A percentile compares a stretch with the other conserved stretches of the same genome.
phyloP scores from a whole-genome alignment of 2,888 invertebrate genomes.

The Campopleginae sp. region DNA sequence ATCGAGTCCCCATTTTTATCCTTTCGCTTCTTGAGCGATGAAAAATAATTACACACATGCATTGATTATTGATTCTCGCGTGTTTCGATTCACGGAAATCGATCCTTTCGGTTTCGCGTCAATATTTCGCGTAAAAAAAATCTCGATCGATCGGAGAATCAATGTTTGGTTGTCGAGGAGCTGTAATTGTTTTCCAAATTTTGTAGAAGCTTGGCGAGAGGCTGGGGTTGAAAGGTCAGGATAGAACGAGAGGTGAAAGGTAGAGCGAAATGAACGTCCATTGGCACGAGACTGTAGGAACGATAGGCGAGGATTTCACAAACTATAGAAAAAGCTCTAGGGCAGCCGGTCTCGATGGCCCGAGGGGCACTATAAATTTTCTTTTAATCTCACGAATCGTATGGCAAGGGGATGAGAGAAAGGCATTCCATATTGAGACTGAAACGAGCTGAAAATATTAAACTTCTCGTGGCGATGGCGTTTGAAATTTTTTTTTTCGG shows the following conservation, averaged over 20 bases:
- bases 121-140: not conserved
- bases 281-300: constrained; percentile 67
- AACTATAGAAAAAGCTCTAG: constrained; percentile 25
- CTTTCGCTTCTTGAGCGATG: not conserved
- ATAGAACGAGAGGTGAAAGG: constrained; percentile 72
- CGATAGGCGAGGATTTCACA: constrained; percentile 49
- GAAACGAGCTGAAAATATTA: constrained; percentile 74
- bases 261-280: constrained; percentile 77
- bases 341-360: constrained; percentile 51
- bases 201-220: not conserved
- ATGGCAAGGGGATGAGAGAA: constrained; percentile 49
- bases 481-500: constrained; percentile 7
- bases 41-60: too few species aligned
- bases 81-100: not conserved
- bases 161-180: not conserved
- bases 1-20: constrained; percentile 18
- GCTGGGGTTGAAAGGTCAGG: constrained; percentile 69
- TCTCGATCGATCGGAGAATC: not conserved
- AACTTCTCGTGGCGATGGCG: constrained; percentile 63
- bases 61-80: not conserved
- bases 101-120: not conserved
- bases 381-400: constrained; percentile 80
- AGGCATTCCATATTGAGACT: not conserved
- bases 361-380: constrained; percentile 78
- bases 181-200: constrained; percentile 6